Evolutionary conservation across 2,888 invertebrate genomes (phyloP).

Genomic region (Chouioia cunea): DNA sequence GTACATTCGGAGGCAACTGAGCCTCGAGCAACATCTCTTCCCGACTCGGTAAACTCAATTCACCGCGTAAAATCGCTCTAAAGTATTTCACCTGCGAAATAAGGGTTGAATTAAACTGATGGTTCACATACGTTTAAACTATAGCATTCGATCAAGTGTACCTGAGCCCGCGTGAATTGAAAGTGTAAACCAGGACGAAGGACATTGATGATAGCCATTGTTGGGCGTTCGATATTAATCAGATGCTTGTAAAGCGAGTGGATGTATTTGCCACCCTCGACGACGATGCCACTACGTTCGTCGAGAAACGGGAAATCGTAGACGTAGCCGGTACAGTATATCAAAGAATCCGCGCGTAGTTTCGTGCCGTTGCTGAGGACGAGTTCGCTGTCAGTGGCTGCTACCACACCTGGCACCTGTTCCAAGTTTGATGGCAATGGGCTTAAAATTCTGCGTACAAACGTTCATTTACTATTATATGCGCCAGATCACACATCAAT

Average conservation of each 20-base stretch:
- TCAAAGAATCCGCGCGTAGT: constrained; percentile 75
- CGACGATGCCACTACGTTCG: constrained; percentile 58
- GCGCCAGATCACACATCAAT: too few species aligned
- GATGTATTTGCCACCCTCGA: constrained; percentile 70
- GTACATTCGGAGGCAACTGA: constrained; percentile 58
- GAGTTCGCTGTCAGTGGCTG: constrained; percentile 70
- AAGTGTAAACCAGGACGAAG: constrained; percentile 69
- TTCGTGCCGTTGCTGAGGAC: constrained; percentile 74
- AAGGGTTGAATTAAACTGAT: too few species aligned
- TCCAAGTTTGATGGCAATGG: constrained; percentile 70
- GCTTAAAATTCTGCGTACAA: constrained; percentile 67
- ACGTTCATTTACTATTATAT: too few species aligned
- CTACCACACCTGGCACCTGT: constrained; percentile 72
- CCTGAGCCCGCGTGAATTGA: too few species aligned
- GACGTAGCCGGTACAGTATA: constrained; percentile 83
- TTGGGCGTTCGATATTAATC: constrained; percentile 80
- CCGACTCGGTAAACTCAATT: constrained; percentile 73
- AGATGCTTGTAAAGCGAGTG: constrained; percentile 82
- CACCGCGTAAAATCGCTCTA: constrained; percentile 73
- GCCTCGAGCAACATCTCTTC: constrained; percentile 76
- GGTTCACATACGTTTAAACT: background rate
- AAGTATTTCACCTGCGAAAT: constrained; percentile 74
- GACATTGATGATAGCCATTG: constrained; percentile 83
- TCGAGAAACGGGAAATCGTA: constrained; percentile 80
- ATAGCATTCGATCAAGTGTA: background rate